Conservation (phyloP, 2,113 vertebrate genomes). For the Hylia prasina region DNA sequence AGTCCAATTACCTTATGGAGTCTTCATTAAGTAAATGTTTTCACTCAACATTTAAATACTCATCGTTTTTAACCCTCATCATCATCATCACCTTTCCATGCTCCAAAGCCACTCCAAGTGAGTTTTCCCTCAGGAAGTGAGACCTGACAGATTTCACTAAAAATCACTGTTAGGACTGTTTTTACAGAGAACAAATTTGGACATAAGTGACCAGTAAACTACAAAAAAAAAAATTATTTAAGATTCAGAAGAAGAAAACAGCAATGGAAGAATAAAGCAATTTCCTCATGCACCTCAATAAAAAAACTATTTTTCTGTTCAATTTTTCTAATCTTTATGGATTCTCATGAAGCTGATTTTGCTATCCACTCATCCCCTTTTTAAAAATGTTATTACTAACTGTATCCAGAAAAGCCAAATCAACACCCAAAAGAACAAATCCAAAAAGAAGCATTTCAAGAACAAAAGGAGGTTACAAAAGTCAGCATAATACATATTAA, state of each 20-base stretch:
- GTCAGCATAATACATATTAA: not conserved
- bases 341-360: not conserved
- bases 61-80: not conserved
- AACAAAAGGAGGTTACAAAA: not conserved
- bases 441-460: not conserved
- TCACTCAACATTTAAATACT: not conserved
- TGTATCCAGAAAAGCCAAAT: not conserved
- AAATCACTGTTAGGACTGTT: not conserved
- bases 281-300: not conserved
- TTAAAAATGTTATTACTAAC: not conserved
- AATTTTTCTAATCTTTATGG: not conserved
- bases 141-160: not conserved
- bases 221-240: not conserved
- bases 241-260: not conserved
- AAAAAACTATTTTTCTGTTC: not conserved
- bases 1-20: accelerated
- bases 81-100: not conserved
- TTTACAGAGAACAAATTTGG: not conserved
- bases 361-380: not conserved
- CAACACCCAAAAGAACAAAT: not conserved
- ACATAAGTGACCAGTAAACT: not conserved
- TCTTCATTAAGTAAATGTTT: not conserved
- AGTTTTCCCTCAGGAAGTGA: not conserved
- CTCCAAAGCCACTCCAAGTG: not conserved
- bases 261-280: not conserved